Evolutionary conservation across 2,113 vertebrate genomes (phyloP), one percentile per base, ranked within the genome.

Genomic region (Neolamprologus devosi): DNA sequence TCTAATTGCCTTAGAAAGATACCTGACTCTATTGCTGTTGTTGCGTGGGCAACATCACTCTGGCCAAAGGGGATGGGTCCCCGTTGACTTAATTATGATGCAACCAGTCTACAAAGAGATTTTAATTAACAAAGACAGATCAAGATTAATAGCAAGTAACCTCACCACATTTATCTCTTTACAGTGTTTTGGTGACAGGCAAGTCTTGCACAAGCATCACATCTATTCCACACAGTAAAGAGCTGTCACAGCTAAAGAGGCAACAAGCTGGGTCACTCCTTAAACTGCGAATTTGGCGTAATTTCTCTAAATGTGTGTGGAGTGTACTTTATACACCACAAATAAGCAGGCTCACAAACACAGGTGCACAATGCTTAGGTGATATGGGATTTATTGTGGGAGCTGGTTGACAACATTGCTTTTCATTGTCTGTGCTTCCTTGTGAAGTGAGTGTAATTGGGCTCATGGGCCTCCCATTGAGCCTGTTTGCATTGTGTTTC

Each of bases 21-120:
- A 93, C 86, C 51, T 86, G 86, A 90, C 86, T 85, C 82, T 80
- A 90, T 37, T 63, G 85, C 88, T 89, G 87, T 87, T 93, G 87
- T 51, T 78, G 45, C 83, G 79, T 47, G 19, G 87, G 83, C 65
- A 92, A 90, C 85, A 80, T 82, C 83, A 86, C 81, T 82, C 57
- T 51, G 82, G 84, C 88, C 84, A 85, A 85, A 88, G 81, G 65
- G 75, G 80, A 82, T 54, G 58, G 80, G 83, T 93, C 93, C 89
- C 92, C 79, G 85, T 89, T 91, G 91, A 91, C 87, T 68, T 94
- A 90, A 94, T 93, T 94, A 93, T 89, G 80, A 84, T 84, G 85
- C 90, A 90, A 80, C 73, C 75, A 63, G 87, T 93, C 88, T 81
- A 91, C 88, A 89, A 94, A 90, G 91, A 91, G 68, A 81, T 90